Evolutionary conservation across 2,113 vertebrate species (phyloP).

Genomic region (Nettapus auritus): DNA sequence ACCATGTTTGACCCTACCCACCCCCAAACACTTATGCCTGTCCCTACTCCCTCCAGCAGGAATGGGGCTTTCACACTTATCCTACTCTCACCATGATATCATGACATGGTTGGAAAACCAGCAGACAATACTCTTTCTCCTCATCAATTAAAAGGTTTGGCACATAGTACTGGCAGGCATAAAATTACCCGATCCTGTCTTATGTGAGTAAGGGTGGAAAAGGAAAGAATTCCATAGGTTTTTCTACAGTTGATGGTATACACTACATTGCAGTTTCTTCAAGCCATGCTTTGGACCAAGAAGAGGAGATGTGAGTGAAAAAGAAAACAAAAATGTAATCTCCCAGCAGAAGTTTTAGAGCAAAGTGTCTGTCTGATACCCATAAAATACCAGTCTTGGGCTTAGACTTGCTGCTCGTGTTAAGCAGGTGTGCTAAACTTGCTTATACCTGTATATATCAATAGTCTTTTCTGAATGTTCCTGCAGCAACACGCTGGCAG

Average conservation of each 20-base stretch:
- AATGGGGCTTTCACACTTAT: not conserved
- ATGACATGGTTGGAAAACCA: not conserved
- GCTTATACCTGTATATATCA: not conserved
- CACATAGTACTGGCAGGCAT: not conserved
- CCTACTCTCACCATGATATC: not conserved
- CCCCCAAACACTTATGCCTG: accelerated
- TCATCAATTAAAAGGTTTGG: not conserved
- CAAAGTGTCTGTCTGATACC: not conserved
- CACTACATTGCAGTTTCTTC: not conserved
- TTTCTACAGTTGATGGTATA: not conserved
- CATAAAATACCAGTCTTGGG: not conserved
- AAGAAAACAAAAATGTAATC: not conserved
- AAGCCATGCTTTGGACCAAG: not conserved
- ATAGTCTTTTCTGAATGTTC: not conserved
- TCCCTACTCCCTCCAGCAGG: not conserved
- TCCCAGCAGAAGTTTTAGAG: not conserved
- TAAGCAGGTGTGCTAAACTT: not conserved
- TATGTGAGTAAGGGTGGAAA: not conserved
- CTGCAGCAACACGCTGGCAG: not conserved
- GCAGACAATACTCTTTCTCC: accelerated
- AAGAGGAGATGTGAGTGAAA: not conserved
- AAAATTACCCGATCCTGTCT: not conserved
- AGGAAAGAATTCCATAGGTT: not conserved
- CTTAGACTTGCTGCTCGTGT: not conserved
- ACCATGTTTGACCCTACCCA: too few relatives aligned